phyloP scores from a whole-genome alignment of 2,888 invertebrate species.

The Phragmatobia fuliginosa region DNA sequence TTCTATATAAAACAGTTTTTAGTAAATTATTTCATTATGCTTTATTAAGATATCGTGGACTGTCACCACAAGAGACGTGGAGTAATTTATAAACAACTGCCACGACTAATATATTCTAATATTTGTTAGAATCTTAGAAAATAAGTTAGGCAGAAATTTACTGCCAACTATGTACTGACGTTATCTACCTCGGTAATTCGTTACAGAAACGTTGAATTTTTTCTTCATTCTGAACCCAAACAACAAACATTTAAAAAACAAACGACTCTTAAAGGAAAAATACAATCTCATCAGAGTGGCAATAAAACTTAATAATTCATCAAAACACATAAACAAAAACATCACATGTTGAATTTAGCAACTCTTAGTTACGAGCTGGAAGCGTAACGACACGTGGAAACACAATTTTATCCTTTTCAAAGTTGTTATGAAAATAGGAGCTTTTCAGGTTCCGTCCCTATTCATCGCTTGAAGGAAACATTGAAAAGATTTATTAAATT shows the following conservation, averaged over 20 bases:
- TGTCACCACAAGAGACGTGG: too few relatives aligned
- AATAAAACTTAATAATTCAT: conserved; percentile 47
- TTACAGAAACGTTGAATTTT: neutral
- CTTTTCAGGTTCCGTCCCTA: conserved; percentile 57
- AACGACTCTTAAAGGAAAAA: conserved; percentile 7
- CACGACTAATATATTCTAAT: too few relatives aligned
- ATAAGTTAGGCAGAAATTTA: too few relatives aligned
- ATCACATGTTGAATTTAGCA: conserved; percentile 54
- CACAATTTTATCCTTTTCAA: conserved; percentile 65
- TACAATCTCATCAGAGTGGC: conserved; percentile 29
- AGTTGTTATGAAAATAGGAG: conserved; percentile 69
- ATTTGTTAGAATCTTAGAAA: too few relatives aligned
- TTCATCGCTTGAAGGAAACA: conserved; percentile 65
- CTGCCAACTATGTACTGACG: too few relatives aligned
- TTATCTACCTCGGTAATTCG: too few relatives aligned
- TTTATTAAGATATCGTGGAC: too few relatives aligned
- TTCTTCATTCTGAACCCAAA: neutral
- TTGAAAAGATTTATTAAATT: conserved; percentile 74
- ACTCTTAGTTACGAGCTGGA: conserved; percentile 47
- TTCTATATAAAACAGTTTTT: too few relatives aligned
- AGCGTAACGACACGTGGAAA: conserved; percentile 55
- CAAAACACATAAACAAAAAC: conserved; percentile 37
- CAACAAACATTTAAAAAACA: neutral
- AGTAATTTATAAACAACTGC: too few relatives aligned
- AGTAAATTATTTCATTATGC: too few relatives aligned